Evolutionary conservation across 1,140 invertebrate genomes (phyloP).

Genomic region (Mesaphorura yosii): DNA sequence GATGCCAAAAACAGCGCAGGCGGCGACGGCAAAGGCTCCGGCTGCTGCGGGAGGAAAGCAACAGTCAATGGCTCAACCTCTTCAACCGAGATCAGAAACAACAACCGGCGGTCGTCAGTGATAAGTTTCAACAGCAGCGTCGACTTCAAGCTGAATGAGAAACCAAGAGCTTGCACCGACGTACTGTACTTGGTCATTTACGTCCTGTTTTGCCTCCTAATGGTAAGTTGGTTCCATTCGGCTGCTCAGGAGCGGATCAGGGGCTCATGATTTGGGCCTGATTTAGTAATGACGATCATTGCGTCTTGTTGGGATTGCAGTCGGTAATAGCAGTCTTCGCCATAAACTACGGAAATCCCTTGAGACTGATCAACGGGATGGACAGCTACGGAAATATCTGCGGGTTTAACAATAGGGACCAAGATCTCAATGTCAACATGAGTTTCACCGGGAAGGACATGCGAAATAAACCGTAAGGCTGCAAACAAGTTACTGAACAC

Average conservation of each 20-base stretch:
- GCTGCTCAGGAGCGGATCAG: too few species aligned
- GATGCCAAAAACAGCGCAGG: too few species aligned
- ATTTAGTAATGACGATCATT: conserved; percentile 29
- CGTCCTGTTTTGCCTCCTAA: conserved; percentile 70
- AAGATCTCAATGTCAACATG: conserved; percentile 57
- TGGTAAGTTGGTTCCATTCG: conserved; percentile 57
- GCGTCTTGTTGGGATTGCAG: too few species aligned
- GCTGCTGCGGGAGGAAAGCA: too few species aligned
- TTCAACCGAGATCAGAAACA: too few species aligned
- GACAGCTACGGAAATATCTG: conserved; percentile 95
- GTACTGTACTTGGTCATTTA: conserved; percentile 71
- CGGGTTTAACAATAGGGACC: conserved; percentile 67
- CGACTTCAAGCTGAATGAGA: too few species aligned
- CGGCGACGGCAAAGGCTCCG: too few species aligned
- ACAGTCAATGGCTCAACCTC: too few species aligned
- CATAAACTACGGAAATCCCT: conserved; percentile 75
- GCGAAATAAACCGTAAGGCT: conserved; percentile 54
- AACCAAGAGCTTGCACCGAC: conserved; percentile 56
- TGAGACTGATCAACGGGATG: conserved; percentile 78
- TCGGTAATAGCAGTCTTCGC: conserved; percentile 76
- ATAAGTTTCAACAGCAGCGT: too few species aligned
- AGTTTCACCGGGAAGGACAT: conserved; percentile 68
- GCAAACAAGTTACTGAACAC: neutral
- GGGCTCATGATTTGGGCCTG: conserved; percentile 23
- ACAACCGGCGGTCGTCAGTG: too few species aligned